Base-by-base conservation (phyloP, 2,888 invertebrate genomes). In the Drosophila mayaguana region DNA sequence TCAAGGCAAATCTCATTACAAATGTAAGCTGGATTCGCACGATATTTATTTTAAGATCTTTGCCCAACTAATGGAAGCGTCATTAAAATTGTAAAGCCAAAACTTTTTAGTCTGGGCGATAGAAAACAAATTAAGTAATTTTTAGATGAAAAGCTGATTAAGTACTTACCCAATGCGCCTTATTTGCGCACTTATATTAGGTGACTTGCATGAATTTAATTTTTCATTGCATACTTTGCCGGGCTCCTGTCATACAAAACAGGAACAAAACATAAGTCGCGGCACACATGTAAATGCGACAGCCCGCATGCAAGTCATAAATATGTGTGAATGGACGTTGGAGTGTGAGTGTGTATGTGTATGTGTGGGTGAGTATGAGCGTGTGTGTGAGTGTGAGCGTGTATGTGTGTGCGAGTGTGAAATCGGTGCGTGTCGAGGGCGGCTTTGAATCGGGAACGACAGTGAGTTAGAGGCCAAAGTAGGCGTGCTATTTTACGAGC, bases 401-500 rank as follows among this genome's bases (percentile, higher is more conserved):
- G 40, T 36, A 46, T 38, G 45, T 20, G 50, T 34, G 53, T 12
- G 43, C 54, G 61, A 60, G 79, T 72, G 73, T 64, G 70, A 83
- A 80, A 80, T 86, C 81, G 74, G 78, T 75, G 87, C 80, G 83
- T 83, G 87, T 72, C 73, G 63, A 74, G 79, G 75, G 66, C 62
- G 67, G 48, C 68, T 54, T 53, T 61, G 69, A 61, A 59, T 77
- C 70, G 70, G 64, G 71, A 40, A 56, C 53, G 64, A 63, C 71
- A 59, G 61, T 53, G 60, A 61, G 63, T 51, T 59, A 71, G 56
- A 64, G 75, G 55, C 73, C 65, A 70, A 77, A 75, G 83, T 80
- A 85, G 86, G 83, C 81, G 81, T 76, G 73, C 74, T 83, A 69
- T 73, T 83, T 83, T 85, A 85, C 76, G 86, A 81, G 72, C 83